phyloP scores from a whole-genome alignment of 1,140 invertebrate genomes.

The Chlorops oryzae region DNA sequence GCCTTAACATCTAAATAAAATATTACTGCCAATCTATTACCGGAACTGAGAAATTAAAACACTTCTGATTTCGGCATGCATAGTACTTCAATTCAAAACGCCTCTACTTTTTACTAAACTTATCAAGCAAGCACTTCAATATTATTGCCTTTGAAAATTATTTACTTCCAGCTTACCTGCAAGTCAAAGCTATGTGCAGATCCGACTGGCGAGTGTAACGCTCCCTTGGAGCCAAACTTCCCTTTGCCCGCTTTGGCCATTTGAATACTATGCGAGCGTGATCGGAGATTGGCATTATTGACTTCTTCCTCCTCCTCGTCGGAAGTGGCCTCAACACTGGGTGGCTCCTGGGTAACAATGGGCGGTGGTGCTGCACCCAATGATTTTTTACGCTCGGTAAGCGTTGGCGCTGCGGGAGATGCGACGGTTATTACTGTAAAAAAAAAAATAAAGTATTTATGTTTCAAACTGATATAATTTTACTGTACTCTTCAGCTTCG shows the following conservation, averaged over 20 bases:
- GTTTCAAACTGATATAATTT: too few relatives aligned
- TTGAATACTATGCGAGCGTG: conserved; percentile 42
- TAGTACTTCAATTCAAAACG: too few relatives aligned
- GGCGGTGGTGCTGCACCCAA: conserved; percentile 31
- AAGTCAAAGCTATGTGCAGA: conserved; percentile 46
- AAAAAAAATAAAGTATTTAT: not conserved
- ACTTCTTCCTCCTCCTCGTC: conserved; percentile 41
- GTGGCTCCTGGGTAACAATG: conserved; percentile 41
- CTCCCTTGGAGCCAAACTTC: conserved; percentile 42
- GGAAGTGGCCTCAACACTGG: conserved; percentile 36
- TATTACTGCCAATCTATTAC: too few relatives aligned
- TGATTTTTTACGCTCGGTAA: conserved; percentile 33
- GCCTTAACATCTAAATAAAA: too few relatives aligned
- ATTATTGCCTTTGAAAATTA: too few relatives aligned
- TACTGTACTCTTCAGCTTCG: not conserved
- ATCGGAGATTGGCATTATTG: conserved; percentile 25
- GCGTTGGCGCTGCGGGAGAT: conserved; percentile 1
- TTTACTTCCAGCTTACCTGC: conserved; percentile 34
- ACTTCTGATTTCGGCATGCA: too few relatives aligned
- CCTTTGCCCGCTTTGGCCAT: conserved; percentile 35
- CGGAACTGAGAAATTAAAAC: too few relatives aligned
- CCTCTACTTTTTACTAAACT: too few relatives aligned
- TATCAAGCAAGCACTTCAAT: too few relatives aligned
- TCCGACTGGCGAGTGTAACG: conserved; percentile 40
- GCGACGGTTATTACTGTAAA: not conserved